Conservation (phyloP, 2,113 vertebrate species). For the Eublepharis macularius region DNA sequence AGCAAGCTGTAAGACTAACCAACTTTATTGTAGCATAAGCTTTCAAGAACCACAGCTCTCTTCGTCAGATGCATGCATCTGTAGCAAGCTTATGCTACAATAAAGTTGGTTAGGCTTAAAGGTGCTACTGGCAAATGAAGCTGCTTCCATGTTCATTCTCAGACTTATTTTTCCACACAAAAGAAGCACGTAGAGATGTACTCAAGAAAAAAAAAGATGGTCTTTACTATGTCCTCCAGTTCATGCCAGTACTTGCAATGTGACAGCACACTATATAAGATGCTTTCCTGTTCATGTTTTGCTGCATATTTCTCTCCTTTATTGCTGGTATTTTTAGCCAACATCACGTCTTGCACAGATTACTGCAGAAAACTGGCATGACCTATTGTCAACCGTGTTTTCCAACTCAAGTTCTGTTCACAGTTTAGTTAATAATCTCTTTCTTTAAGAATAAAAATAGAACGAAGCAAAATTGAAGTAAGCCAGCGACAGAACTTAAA, state of each 20-base stretch:
- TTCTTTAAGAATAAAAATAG: background rate
- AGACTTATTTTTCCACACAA: background rate
- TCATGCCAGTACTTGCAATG: background rate
- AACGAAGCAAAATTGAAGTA: background rate
- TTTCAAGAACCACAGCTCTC: no score
- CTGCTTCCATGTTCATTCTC: background rate
- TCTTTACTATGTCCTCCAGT: background rate
- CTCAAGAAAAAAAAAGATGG: background rate
- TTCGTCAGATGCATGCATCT: no score
- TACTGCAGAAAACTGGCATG: background rate
- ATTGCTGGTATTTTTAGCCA: background rate
- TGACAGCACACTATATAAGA: background rate
- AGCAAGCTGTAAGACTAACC: no score
- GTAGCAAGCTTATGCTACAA: no score
- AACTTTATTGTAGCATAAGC: no score
- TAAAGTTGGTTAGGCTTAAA: no score
- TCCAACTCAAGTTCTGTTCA: background rate
- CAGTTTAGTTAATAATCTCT: background rate
- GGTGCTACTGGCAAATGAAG: no score
- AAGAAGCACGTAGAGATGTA: background rate
- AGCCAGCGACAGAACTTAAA: no score
- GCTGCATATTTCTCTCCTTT: background rate
- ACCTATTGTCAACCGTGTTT: background rate
- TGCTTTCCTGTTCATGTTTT: background rate
- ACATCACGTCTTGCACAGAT: background rate